Conservation (phyloP, 2,113 vertebrate species). For the Colaptes auratus region DNA sequence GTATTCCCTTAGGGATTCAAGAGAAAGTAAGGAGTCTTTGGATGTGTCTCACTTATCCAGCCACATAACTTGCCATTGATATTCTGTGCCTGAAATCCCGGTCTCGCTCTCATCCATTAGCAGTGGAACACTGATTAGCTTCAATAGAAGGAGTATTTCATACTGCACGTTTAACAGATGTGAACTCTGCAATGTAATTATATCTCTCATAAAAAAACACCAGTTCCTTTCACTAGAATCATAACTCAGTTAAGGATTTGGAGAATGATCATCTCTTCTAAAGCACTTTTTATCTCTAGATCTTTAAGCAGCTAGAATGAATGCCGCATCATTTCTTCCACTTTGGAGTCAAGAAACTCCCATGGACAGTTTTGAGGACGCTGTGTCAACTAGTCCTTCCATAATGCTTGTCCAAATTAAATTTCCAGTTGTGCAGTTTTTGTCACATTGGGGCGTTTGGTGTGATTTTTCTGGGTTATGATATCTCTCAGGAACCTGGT, state of each 20-base stretch:
- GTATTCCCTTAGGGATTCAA: not conserved
- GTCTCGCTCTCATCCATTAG: not conserved
- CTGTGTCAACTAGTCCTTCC: not conserved
- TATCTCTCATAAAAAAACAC: not conserved
- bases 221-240: not conserved
- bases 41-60: not conserved
- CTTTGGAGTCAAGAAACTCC: not conserved
- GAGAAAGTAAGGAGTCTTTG: not conserved
- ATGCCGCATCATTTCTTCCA: not conserved
- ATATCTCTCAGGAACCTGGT: not conserved
- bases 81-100: not conserved
- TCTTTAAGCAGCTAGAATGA: not conserved
- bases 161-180: not conserved
- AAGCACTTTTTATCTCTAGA: not conserved
- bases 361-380: not conserved
- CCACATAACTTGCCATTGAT: not conserved
- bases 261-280: not conserved
- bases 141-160: not conserved
- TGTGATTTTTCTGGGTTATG: not conserved
- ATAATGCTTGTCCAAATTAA: not conserved
- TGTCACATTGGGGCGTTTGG: not conserved
- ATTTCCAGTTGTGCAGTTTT: not conserved
- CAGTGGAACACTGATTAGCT: not conserved
- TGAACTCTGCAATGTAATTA: not conserved
- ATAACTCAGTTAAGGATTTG: not conserved